phyloP scores from a whole-genome alignment of 2,113 vertebrate species.

The Illadopsis cleaveri region DNA sequence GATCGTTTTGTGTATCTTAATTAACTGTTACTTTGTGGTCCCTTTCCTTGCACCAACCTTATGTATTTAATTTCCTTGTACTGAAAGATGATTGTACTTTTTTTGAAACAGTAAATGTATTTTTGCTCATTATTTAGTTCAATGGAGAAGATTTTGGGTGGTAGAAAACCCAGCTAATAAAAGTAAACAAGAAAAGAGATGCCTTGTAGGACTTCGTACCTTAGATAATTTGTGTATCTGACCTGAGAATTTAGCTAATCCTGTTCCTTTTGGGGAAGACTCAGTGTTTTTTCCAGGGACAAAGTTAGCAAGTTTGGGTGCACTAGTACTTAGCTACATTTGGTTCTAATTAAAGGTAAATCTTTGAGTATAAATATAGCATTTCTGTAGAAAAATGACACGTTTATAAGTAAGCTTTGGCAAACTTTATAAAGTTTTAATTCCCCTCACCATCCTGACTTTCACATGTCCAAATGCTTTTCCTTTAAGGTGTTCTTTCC shows the following conservation, averaged over 20 bases:
- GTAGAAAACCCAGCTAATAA: background rate
- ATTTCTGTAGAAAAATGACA: background rate
- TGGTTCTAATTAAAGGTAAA: background rate
- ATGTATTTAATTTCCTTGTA: background rate
- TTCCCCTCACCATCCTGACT: background rate
- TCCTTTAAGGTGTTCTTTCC: background rate
- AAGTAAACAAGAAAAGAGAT: background rate
- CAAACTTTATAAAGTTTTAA: background rate
- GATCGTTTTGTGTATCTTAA: background rate
- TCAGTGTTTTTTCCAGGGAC: background rate
- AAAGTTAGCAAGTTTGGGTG: background rate
- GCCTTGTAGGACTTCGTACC: background rate
- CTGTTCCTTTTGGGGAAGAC: background rate
- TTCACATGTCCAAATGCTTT: background rate
- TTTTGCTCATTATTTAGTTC: background rate
- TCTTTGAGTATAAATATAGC: background rate
- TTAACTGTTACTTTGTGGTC: background rate
- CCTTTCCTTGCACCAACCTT: background rate
- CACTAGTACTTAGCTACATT: background rate
- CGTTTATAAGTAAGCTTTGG: background rate
- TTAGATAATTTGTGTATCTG: background rate
- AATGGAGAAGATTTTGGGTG: background rate
- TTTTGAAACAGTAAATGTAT: background rate
- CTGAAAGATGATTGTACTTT: background rate
- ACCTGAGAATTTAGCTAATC: background rate